A percentile compares a stretch with the other conserved stretches of the same genome.
Conservation (phyloP, 1,140 invertebrate genomes). For the Paramacrobiotus metropolitanus region DNA sequence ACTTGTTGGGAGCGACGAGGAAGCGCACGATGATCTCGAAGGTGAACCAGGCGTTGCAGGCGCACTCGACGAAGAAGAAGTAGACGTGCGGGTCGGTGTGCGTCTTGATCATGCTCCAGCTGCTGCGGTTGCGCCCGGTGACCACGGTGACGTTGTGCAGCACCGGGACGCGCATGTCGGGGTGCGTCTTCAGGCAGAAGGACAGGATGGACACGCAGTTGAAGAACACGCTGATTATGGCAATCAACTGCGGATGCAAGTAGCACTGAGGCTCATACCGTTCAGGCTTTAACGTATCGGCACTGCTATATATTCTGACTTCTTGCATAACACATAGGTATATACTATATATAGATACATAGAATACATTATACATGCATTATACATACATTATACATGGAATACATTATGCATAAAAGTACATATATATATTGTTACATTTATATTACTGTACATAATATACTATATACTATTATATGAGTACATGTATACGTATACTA, state of each 20-base stretch:
- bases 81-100: conserved; percentile 85
- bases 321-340: no score
- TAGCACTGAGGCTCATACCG: no score
- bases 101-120: conserved; percentile 68
- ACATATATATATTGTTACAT: no score
- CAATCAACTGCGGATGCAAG: conserved; percentile 84
- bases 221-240: conserved; percentile 67
- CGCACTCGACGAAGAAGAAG: conserved; percentile 93
- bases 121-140: conserved; percentile 39
- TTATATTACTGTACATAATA: no score
- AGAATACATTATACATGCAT: no score
- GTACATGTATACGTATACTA: no score
- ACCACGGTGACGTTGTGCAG: conserved; percentile 59
- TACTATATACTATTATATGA: no score
- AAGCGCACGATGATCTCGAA: conserved; percentile 70
- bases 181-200: conserved; percentile 95
- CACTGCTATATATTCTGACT: no score
- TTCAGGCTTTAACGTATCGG: no score
- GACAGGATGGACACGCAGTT: conserved; percentile 92
- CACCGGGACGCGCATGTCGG: conserved; percentile 85
- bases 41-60: conserved; percentile 99
- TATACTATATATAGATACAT: no score
- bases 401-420: no score
- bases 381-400: no score
- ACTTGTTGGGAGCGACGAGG: conserved; percentile 49